phyloP scores from a whole-genome alignment of 1,140 invertebrate species.

The Leptoteleia sp. region DNA sequence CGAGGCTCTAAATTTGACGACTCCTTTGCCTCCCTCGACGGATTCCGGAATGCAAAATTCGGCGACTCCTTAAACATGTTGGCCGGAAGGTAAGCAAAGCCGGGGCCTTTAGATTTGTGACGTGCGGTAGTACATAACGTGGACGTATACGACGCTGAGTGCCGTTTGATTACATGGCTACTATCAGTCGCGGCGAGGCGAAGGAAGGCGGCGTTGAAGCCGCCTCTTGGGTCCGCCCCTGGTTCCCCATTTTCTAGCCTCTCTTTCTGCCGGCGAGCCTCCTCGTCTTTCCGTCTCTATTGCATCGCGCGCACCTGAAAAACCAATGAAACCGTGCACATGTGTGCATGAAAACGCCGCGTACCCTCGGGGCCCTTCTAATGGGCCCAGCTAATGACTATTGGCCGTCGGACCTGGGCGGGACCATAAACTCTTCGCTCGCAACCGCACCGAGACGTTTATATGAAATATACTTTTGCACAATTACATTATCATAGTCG shows the following conservation, averaged over 20 bases:
- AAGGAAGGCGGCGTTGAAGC: no score
- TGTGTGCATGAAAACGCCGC: slow-evolving; percentile 70
- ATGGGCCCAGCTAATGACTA: slow-evolving; percentile 82
- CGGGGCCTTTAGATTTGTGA: slow-evolving; percentile 41
- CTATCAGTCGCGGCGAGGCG: slow-evolving; percentile 65
- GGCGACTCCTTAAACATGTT: slow-evolving; percentile 35
- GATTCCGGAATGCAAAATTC: slow-evolving; percentile 37
- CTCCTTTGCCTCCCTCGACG: not conserved
- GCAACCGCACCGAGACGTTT: slow-evolving; percentile 53
- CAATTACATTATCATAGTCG: slow-evolving; percentile 68
- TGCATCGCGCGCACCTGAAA: no score
- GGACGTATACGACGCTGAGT: slow-evolving; percentile 53
- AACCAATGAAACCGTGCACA: slow-evolving; percentile 62
- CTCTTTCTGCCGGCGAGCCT: no score
- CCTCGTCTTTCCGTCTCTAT: no score
- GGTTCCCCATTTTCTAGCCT: no score
- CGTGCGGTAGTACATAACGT: slow-evolving; percentile 48
- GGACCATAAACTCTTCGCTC: slow-evolving; percentile 73
- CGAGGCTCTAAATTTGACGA: slow-evolving; percentile 22
- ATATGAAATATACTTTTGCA: slow-evolving; percentile 66
- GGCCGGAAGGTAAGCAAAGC: slow-evolving; percentile 37
- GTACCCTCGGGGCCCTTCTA: slow-evolving; percentile 74
- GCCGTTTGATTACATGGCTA: slow-evolving; percentile 68
- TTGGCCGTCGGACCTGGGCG: slow-evolving; percentile 81
- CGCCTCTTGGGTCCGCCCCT: no score